These are phyloP conservation scores for Stenodera caucasica DNA, from an alignment of 2,888 invertebrate species.

Conservation along the genomic window DNA sequence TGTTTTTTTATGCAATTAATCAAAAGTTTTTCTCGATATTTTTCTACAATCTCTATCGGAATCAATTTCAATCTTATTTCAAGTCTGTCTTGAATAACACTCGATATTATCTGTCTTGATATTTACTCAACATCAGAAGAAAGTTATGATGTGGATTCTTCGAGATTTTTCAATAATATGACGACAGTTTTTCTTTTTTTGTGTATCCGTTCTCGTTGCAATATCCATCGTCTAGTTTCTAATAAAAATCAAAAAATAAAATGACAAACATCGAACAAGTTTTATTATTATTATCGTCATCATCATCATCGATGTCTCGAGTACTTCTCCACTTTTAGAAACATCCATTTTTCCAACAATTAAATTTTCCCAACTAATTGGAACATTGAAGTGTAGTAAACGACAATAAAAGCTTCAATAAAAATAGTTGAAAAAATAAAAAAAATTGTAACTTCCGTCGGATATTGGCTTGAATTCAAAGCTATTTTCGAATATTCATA, in stretches of 20 bases:
- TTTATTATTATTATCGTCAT: not conserved
- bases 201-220: not conserved
- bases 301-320: too few species aligned
- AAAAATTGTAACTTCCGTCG: too few species aligned
- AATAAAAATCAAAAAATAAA: not conserved
- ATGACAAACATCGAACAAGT: not conserved
- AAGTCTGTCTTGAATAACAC: conserved; percentile 29
- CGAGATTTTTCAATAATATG: conserved; percentile 20
- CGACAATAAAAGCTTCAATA: too few species aligned
- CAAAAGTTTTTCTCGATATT: not conserved
- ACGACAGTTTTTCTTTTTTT: not conserved
- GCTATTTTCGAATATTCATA: too few species aligned
- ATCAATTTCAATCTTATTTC: conserved; percentile 35
- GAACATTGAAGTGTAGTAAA: too few species aligned
- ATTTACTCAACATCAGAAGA: conserved; percentile 32
- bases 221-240: not conserved
- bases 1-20: not conserved
- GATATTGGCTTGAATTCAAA: too few species aligned
- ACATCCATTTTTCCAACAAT: too few species aligned
- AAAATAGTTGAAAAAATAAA: too few species aligned
- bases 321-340: too few species aligned
- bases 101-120: conserved; percentile 28
- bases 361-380: too few species aligned
- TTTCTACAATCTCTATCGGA: too few species aligned
- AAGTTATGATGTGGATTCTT: conserved; percentile 36